Evolutionary conservation across 1,140 invertebrate genomes (phyloP), one percentile per base, ranked within the genome.

Genomic region (Magallana gigas): DNA sequence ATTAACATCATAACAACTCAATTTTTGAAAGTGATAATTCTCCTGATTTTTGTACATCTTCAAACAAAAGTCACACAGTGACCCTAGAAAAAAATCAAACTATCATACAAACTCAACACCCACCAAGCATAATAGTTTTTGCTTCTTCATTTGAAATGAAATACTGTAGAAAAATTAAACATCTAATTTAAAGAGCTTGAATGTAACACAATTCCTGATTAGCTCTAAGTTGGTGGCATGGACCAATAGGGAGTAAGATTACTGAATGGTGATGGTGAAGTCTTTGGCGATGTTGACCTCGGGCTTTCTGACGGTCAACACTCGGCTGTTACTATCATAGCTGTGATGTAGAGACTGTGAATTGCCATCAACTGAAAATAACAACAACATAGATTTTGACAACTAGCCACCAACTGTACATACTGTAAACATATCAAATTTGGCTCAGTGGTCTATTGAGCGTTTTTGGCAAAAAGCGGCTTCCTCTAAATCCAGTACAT

Each of bases 241-340:
- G 68, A 76, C 23, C 6, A 29, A 76, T 71, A 18, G 36, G 18
- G 68, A 7, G 18, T 12, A 18, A 29, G 8, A 11, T 76, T 76
- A 76, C 57, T 90, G 80, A 71, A 85, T 90, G 68, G 68, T 76
- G 11, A 98, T 97, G 9, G 95, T 96, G 96, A 97, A 99, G 92
- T 97, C 96, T 88, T 97, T 96, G 59, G 96, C 96, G 95, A 99
- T 97, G 92, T 96, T 97, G 85, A 98, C 96, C 87, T 95, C 96
- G 0, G 98, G 98, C 92, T 98, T 98, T 86, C 98, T 96, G 7
- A 99, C 96, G 5, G 96, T 96, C n/a, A 98, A 94, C 4, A 96
- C 96, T 86, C 96, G 95, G 59, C 95, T 95, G 80, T 95, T 94
- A 56, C 94, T 94, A 93, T 96, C 95, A 93, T 96, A 97, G 82